Percentiles rank a stretch among this genome's conserved stretches.
phyloP scores from a whole-genome alignment of 2,113 vertebrate genomes.

The Salvelinus fontinalis region DNA sequence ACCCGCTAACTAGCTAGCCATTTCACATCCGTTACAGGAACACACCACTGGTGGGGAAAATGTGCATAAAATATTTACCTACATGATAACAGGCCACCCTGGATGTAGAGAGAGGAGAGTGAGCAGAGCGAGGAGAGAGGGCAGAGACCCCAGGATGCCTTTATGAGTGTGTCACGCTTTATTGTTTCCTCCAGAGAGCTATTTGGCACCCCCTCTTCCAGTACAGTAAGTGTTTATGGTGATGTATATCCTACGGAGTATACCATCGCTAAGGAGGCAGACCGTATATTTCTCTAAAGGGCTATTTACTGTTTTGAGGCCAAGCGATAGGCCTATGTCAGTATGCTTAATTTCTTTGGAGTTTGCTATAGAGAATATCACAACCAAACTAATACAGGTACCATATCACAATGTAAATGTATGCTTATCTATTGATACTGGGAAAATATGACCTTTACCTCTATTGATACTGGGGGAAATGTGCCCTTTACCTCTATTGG shows the following conservation, averaged over 20 bases:
- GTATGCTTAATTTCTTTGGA: too few relatives aligned
- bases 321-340: too few relatives aligned
- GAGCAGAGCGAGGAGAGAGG: slow-evolving; percentile 34
- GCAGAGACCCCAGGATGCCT: slow-evolving; percentile 24
- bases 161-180: slow-evolving; percentile 54
- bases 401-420: too few relatives aligned
- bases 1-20: too few relatives aligned
- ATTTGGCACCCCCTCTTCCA: slow-evolving; percentile 47
- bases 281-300: slow-evolving; percentile 54
- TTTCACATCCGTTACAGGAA: too few relatives aligned
- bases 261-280: slow-evolving; percentile 14
- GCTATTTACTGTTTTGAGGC: slow-evolving; percentile 48
- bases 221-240: slow-evolving; percentile 66
- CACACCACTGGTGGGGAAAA: background rate
- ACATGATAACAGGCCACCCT: slow-evolving; percentile 36
- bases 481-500: too few relatives aligned
- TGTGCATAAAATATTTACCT: slow-evolving; percentile 50
- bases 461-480: too few relatives aligned
- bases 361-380: too few relatives aligned
- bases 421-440: too few relatives aligned
- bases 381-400: too few relatives aligned
- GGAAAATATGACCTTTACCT: too few relatives aligned
- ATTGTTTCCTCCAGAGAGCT: slow-evolving; percentile 40
- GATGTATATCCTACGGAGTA: slow-evolving; percentile 48
- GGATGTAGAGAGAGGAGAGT: slow-evolving; percentile 37